Evolutionary conservation across 2,797 vertebrate species (phyloP), one percentile per base, ranked within the genome.

Genomic region (Capromys pilorides): DNA sequence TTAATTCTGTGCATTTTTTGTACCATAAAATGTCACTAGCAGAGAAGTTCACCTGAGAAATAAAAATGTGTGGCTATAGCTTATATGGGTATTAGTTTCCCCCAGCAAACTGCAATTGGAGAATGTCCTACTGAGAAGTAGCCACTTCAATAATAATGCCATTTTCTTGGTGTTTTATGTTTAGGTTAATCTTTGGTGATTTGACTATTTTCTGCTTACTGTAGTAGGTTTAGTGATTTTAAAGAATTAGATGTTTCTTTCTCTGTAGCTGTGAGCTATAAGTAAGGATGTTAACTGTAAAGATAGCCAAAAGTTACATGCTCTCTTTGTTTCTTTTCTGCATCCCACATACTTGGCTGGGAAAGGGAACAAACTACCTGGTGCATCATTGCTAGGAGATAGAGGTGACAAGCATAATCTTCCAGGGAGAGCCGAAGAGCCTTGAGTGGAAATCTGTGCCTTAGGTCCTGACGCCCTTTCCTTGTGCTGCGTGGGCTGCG

Each of bases 211-310:
- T 54, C 12, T 93, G 1, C 80, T 85, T 86, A 93, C 8, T 87
- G 33, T 78, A 94, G n/a, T 67, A 61, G 67, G 69, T 86, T 86
- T 62, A 86, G 18, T 91, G 66, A 66, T 57, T 84, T 86, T 83
- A 51, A 21, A 8, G n/a, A 64, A 78, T 39, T 4, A 75, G 33
- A 13, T 69, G 1, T 75, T 87, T 64, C 41, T 90, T 79, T 94
- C 36, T 80, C 8, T 75, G 66, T 1, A 83, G 39, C n/a, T 92
- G 5, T 95, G 84, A 88, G 86, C 64, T 94, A 1, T 94, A 94
- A 94, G 61, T 89, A 92, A 93, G 26, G 45, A n/a, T 57, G 6
- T 87, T 86, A 92, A 54, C 61, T 69, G 90, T 33, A 96, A 73
- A 91, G 62, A n/a, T 31, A 69, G 0, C 61, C 13, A 51, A 45